These are phyloP conservation scores for Tympanuchus pallidicinctus DNA, from an alignment of 2,113 vertebrate genomes.

Conservation along the genomic window DNA sequence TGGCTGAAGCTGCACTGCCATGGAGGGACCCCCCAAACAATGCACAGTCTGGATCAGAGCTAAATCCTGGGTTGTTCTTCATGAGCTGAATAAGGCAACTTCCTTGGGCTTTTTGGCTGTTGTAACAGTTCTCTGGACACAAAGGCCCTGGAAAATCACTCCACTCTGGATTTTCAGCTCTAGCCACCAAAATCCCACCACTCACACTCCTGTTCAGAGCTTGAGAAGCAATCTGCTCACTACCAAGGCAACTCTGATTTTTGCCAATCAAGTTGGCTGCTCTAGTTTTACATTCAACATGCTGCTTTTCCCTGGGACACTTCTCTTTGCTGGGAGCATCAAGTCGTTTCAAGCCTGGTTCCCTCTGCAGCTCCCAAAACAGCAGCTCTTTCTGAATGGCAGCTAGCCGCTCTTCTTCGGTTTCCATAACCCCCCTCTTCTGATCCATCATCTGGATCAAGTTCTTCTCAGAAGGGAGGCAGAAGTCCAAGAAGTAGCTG, in stretches of 20 bases:
- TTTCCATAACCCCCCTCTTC: conserved; percentile 83
- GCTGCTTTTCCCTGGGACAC: conserved; percentile 65
- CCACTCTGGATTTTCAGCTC: conserved; percentile 72
- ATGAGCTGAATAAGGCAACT: conserved; percentile 73
- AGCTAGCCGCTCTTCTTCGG: conserved; percentile 83
- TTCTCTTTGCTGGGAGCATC: conserved; percentile 44
- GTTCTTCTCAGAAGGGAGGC: conserved; percentile 67
- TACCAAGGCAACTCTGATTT: conserved; percentile 54
- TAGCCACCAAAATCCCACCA: conserved; percentile 29
- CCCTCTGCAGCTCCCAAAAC: conserved; percentile 82
- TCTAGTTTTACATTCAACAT: conserved; percentile 71
- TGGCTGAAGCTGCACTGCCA: neutral
- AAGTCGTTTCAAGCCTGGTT: conserved; percentile 67
- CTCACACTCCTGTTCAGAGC: conserved; percentile 29
- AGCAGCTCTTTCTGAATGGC: conserved; percentile 86
- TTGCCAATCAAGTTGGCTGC: neutral
- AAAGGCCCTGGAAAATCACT: conserved; percentile 66
- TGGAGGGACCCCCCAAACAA: conserved; percentile 61
- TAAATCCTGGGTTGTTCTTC: conserved; percentile 48
- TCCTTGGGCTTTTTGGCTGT: conserved; percentile 65
- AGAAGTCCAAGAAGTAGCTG: conserved; percentile 80
- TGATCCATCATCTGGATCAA: conserved; percentile 72
- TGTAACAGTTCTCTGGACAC: conserved; percentile 66
- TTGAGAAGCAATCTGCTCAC: conserved; percentile 32
- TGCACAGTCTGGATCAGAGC: conserved; percentile 57